Evolutionary conservation across 1,140 invertebrate species (phyloP).

Genomic region (Batillaria attramentaria): DNA sequence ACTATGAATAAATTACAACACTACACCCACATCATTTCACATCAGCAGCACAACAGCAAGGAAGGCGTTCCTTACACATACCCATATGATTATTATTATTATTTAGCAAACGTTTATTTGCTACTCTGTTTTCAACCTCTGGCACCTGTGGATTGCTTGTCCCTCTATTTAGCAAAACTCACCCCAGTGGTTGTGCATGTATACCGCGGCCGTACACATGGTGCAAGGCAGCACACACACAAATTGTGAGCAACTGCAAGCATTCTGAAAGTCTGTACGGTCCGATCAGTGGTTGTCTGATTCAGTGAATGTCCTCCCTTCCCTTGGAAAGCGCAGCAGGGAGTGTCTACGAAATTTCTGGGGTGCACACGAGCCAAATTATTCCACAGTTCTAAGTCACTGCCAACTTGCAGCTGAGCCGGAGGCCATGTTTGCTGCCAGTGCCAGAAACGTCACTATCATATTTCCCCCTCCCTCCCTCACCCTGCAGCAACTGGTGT

Average conservation of each 20-base stretch:
- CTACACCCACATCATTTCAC: too few species aligned
- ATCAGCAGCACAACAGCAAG: neutral
- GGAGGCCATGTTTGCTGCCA: neutral
- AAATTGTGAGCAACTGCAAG: conserved; percentile 6
- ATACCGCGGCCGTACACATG: conserved; percentile 5
- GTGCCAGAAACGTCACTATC: neutral
- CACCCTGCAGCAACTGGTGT: too few species aligned
- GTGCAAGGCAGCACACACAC: conserved; percentile 15
- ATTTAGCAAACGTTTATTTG: neutral
- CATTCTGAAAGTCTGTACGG: neutral
- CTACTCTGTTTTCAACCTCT: neutral
- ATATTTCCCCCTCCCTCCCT: too few species aligned
- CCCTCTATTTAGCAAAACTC: too few species aligned
- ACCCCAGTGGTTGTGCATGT: too few species aligned
- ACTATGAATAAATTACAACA: too few species aligned
- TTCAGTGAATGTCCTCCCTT: neutral
- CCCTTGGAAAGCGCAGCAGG: neutral
- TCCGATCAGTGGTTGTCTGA: neutral
- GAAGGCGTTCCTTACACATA: neutral
- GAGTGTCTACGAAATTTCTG: neutral
- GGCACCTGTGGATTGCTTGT: too few species aligned
- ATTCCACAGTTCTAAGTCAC: too few species aligned
- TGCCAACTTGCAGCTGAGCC: too few species aligned
- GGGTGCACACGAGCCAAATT: neutral
- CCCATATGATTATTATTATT: neutral